Evolutionary conservation across 2,113 vertebrate genomes (phyloP).

Genomic region (Rhea pennata): DNA sequence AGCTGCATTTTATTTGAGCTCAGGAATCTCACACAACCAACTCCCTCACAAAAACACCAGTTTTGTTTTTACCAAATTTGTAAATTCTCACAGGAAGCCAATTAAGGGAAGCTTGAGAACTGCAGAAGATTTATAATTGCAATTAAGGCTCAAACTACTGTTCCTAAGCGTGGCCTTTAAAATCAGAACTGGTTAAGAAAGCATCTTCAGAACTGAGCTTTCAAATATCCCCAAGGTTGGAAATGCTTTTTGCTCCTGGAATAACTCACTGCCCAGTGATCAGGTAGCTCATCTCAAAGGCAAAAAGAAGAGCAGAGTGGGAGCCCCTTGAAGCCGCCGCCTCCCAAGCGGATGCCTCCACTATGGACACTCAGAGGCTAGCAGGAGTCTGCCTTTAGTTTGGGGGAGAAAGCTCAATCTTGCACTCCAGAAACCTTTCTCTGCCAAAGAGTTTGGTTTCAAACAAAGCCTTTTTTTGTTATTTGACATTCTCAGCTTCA

Average conservation of each 20-base stretch:
- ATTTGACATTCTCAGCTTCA: background rate
- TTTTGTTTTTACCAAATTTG: slow-evolving; percentile 21
- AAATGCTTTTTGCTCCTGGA: background rate
- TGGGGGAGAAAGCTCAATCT: background rate
- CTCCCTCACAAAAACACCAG: background rate
- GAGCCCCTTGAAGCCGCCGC: background rate
- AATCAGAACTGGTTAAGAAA: background rate
- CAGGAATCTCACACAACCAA: background rate
- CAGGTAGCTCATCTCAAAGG: background rate
- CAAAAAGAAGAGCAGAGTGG: background rate
- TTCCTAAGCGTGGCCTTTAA: fast-evolving
- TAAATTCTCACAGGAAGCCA: slow-evolving; percentile 48
- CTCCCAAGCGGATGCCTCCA: fast-evolving
- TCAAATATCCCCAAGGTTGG: background rate
- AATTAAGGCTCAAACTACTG: slow-evolving; percentile 38
- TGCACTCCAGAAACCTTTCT: background rate
- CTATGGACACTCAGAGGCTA: background rate
- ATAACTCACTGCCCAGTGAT: background rate
- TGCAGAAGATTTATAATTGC: slow-evolving; percentile 48
- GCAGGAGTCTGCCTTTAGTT: background rate
- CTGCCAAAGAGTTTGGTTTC: background rate
- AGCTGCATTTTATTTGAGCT: background rate
- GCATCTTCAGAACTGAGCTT: background rate
- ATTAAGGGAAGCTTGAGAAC: slow-evolving; percentile 41
- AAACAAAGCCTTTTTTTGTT: background rate